Evolutionary conservation across 2,888 invertebrate genomes (phyloP).

Genomic region (Hydraecia micacea): DNA sequence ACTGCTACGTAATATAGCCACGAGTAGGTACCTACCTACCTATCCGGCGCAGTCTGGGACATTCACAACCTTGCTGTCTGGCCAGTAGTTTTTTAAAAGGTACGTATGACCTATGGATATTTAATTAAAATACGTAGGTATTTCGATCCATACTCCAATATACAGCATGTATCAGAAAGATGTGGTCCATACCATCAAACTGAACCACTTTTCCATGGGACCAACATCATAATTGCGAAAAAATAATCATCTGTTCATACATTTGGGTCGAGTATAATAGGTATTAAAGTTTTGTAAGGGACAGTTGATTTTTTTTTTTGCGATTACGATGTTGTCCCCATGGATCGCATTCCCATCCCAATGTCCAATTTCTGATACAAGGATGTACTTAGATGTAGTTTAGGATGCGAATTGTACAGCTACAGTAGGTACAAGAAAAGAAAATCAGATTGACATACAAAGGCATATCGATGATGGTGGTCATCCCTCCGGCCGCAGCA

Average conservation of each 20-base stretch:
- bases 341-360: background rate
- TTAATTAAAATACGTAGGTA: background rate
- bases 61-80: too few species aligned
- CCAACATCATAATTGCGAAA: too few species aligned
- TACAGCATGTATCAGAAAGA: background rate
- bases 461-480: constrained; percentile 93
- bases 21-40: background rate
- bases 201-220: background rate
- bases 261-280: too few species aligned
- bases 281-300: background rate
- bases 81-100: background rate
- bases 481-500: constrained; percentile 93
- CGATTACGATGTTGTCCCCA: background rate
- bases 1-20: constrained; percentile 3
- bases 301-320: background rate
- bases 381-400: too few species aligned
- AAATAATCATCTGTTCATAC: too few species aligned
- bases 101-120: background rate
- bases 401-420: too few species aligned
- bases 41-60: background rate
- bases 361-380: background rate
- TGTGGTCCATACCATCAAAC: background rate
- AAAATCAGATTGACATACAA: constrained; percentile 84
- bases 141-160: background rate
- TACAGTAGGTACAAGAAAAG: background rate